Base-by-base conservation (phyloP, 1,140 invertebrate species). In the Dryas iulia region DNA sequence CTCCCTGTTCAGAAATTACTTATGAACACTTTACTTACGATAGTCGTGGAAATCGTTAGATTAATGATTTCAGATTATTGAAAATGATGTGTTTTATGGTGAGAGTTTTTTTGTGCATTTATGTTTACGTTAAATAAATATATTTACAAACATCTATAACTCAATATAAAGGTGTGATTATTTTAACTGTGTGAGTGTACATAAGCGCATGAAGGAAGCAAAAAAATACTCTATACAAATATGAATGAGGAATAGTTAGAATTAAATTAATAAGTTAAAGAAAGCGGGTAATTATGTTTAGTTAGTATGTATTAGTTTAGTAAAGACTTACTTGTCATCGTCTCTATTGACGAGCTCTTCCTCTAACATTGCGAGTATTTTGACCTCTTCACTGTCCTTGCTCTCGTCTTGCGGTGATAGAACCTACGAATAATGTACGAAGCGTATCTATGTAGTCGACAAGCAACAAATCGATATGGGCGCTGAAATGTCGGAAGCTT, bases 301-400 rank as follows among this genome's bases (percentile, higher is more conserved):
- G 18, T 21, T 18, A 47, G 21, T 21, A 56, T 39, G 21, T 21
- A 56, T 39, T 35, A 56, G 35, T 7, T 24, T 21, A 67, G 24
- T 33, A 59, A 52, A 53, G 52, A 92, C 89, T 92, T 91, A 96
- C 95, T 94, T 95, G 82, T 96, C 94, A 31, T 95, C 95, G 92
- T 97, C 96, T 84, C 96, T 94, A 77, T 95, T 96, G 64, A 97
- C 95, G 21, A 98, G 93, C 82, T 98, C 97, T 85, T 96, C 95
- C 76, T 95, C 93, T 63, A 98, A 92, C 89, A 91, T 91, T 26
- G 76, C 73, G 72, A 84, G 82, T 73, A 90, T 91, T 83, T 89
- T 90, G 71, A 75, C 69, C 60, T 87, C 86, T 72, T 89, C 86
- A 77, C 76, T 84, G 74, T 82, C 82, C 79, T 89, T 85, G 72